These are phyloP conservation scores for Itoplectis maculator DNA, from an alignment of 2,888 invertebrate species.

Conservation along the genomic window DNA sequence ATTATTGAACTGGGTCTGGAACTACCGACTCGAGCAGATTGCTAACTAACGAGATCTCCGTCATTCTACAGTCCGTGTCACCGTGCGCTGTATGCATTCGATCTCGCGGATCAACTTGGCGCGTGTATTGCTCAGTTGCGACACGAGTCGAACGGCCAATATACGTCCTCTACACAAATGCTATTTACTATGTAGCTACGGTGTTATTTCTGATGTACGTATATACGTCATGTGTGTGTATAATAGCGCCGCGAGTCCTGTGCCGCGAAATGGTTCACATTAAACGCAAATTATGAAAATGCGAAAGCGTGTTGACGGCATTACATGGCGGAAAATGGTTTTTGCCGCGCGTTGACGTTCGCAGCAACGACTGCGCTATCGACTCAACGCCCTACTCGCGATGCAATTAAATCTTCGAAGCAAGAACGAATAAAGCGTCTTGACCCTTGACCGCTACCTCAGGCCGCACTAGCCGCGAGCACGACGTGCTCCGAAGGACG, in stretches of 20 bases:
- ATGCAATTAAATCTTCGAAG: conserved; percentile 61
- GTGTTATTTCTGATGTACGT: background rate
- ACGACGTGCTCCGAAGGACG: conserved; percentile 32
- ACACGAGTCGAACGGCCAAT: conserved; percentile 35
- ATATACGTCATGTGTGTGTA: no score
- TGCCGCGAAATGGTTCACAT: conserved; percentile 43
- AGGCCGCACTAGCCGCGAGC: conserved; percentile 29
- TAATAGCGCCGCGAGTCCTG: conserved; percentile 21
- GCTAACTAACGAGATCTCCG: conserved; percentile 58
- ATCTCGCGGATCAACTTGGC: conserved; percentile 34
- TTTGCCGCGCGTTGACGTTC: conserved; percentile 35
- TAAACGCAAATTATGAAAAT: conserved; percentile 64
- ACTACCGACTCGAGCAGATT: conserved; percentile 60
- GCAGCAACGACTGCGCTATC: conserved; percentile 3
- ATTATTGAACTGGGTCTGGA: conserved; percentile 61
- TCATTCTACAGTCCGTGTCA: conserved; percentile 18
- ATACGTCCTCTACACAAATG: background rate
- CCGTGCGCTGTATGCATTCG: conserved; percentile 16
- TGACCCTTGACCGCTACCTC: conserved; percentile 72
- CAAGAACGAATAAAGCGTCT: conserved; percentile 69
- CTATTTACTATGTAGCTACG: background rate
- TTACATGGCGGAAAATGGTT: conserved; percentile 56
- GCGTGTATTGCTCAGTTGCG: conserved; percentile 38
- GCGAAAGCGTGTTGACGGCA: conserved; percentile 37
- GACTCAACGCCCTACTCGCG: conserved; percentile 7